phyloP scores from a whole-genome alignment of 30 jellyfish, hydroid and myxozoan species.

The Chrysaora quinquecirrha region DNA sequence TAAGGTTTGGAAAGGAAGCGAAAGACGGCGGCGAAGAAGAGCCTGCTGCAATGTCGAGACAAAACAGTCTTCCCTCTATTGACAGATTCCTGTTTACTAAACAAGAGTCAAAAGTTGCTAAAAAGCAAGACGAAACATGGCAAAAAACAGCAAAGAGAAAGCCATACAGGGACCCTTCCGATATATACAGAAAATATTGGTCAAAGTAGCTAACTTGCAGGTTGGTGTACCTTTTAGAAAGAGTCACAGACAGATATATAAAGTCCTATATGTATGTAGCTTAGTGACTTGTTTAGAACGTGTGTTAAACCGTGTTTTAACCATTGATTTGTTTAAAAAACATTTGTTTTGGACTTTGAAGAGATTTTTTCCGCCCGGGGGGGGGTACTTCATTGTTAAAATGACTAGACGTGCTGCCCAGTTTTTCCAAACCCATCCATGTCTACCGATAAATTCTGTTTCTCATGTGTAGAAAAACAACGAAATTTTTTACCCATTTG shows the following conservation, averaged over 20 bases:
- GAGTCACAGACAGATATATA: neutral
- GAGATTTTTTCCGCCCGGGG: neutral
- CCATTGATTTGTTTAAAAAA: too few species aligned
- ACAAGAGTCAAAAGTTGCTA: neutral
- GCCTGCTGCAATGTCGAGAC: neutral
- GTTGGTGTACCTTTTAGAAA: neutral
- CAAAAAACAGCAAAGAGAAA: neutral
- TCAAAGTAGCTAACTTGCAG: neutral
- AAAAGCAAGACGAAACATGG: neutral
- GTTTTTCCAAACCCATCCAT: too few species aligned
- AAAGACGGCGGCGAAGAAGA: neutral
- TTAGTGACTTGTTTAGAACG: too few species aligned
- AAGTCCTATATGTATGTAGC: neutral
- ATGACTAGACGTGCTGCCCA: too few species aligned
- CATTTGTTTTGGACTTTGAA: neutral
- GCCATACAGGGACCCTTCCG: neutral
- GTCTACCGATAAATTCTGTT: too few species aligned
- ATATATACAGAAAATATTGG: slow-evolving; percentile 11
- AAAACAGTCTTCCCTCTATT: slow-evolving; percentile 34
- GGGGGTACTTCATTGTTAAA: too few species aligned
- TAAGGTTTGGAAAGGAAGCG: slow-evolving; percentile 6
- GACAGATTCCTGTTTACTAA: neutral
- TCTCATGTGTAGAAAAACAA: too few species aligned
- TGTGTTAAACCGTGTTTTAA: too few species aligned
- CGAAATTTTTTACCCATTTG: too few species aligned